Evolutionary conservation across 2,797 vertebrate species (phyloP), one percentile per base, ranked within the genome.

Genomic region (Rhynchonycteris naso): DNA sequence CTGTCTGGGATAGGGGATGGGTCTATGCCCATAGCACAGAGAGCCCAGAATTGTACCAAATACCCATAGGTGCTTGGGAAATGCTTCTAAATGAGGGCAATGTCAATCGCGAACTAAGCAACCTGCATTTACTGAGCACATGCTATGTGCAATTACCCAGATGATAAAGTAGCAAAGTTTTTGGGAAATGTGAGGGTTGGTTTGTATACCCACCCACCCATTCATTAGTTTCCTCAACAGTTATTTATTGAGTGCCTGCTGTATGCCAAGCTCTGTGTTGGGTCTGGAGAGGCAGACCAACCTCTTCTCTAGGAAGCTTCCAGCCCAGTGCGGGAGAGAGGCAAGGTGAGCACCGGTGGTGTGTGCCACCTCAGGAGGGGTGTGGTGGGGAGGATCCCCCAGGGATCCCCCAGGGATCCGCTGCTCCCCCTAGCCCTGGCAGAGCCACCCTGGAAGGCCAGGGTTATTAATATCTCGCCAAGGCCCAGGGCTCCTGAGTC

Each of bases 391-490:
- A 7, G 14, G 38, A 9, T 33, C 5, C 56, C 50, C 74, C 43
- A 43, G 5, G 5, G 43, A 4, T 43, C 38, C 38, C 38, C 38
- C 38, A 43, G 38, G 38, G 38, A 4, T 7, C 38, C 38, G 7
- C 38, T 43, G 38, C 43, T 43, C 43, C 82, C 22, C 61, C 4
- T n/a, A 50, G 79, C 61, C 82, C 89, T 85, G 96, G 96, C 96
- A 84, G 65, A 68, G 95, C 82, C 13, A 0, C 80, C 86, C 47
- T 1, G 2, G 28, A 0, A 5, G 96, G 90, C 76, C 61, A 35
- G 79, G 58, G 90, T 92, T 98, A 98, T 98, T 98, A 98, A 98
- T 98, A 98, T 96, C 97, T 97, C 98, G 98, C 98, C 98, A 98
- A 98, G 97, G 98, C 98, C 98, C 98, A 98, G 98, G 97, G 96